These are phyloP conservation scores for Sciurus niger DNA, from an alignment of 2,113 vertebrate genomes.

Conservation along the genomic window DNA sequence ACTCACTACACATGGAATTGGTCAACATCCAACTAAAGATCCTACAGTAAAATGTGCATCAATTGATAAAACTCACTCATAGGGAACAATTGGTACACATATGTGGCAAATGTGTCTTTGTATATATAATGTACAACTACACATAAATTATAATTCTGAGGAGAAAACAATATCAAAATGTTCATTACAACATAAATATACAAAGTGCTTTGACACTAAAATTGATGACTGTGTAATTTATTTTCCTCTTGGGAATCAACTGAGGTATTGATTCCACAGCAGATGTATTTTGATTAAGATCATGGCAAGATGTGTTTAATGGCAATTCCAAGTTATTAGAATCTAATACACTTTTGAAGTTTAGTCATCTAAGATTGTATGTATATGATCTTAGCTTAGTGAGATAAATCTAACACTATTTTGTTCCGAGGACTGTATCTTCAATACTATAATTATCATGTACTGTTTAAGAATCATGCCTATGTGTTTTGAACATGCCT, in stretches of 20 bases:
- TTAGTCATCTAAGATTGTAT: slow-evolving; percentile 52
- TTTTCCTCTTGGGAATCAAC: slow-evolving; percentile 74
- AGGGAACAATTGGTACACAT: background rate
- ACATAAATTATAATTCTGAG: slow-evolving; percentile 18
- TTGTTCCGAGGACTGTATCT: slow-evolving; percentile 38
- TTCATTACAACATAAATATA: slow-evolving; percentile 56
- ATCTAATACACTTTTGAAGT: slow-evolving; percentile 50
- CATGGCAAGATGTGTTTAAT: slow-evolving; percentile 59
- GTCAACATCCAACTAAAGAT: background rate
- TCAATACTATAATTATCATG: background rate
- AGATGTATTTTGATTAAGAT: slow-evolving; percentile 80
- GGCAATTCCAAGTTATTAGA: slow-evolving; percentile 62
- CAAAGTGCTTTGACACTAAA: slow-evolving; percentile 50
- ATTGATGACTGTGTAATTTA: slow-evolving; percentile 48
- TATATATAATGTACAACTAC: background rate
- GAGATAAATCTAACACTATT: background rate
- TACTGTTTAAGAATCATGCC: background rate
- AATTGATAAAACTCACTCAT: background rate
- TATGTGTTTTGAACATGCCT: background rate
- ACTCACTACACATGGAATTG: background rate
- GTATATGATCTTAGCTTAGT: slow-evolving; percentile 20
- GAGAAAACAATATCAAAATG: background rate
- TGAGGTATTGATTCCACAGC: slow-evolving; percentile 65
- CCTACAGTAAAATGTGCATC: background rate
- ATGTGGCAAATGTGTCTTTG: background rate